A percentile compares a stretch with the other conserved stretches of the same genome.
Evolutionary conservation across 1,140 invertebrate genomes (phyloP).

Genomic region (Phenacoccus solenopsis): DNA sequence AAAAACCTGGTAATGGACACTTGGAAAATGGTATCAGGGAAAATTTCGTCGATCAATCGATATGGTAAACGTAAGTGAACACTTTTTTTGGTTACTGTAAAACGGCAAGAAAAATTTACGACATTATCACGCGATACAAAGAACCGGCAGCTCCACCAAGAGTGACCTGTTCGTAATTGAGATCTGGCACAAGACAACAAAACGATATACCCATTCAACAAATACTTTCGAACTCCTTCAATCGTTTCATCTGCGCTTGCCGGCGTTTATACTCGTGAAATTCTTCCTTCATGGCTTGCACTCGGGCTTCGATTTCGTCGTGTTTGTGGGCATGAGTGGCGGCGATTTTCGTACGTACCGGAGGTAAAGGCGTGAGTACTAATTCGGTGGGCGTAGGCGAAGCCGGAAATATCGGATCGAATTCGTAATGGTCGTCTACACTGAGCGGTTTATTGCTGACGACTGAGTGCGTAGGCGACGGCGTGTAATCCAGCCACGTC

Average conservation of each 20-base stretch:
- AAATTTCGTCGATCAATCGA: too few species aligned
- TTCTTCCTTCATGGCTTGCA: slow-evolving; percentile 89
- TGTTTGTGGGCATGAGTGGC: slow-evolving; percentile 37
- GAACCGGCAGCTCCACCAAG: too few species aligned
- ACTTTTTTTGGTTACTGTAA: too few species aligned
- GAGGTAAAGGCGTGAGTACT: slow-evolving; percentile 28
- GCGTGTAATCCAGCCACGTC: slow-evolving; percentile 25
- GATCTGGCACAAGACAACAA: too few species aligned
- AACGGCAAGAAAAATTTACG: too few species aligned
- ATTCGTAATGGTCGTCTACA: slow-evolving; percentile 91
- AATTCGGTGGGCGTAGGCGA: slow-evolving; percentile 59
- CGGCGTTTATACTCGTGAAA: slow-evolving; percentile 83
- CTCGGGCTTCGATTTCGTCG: slow-evolving; percentile 75
- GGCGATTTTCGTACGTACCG: slow-evolving; percentile 31
- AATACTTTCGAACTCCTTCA: slow-evolving; percentile 53
- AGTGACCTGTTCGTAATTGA: too few species aligned
- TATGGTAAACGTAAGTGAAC: too few species aligned
- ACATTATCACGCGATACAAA: too few species aligned
- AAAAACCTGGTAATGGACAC: too few species aligned
- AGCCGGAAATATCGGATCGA: slow-evolving; percentile 62
- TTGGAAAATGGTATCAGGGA: too few species aligned
- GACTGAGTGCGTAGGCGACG: slow-evolving; percentile 39
- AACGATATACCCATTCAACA: slow-evolving; percentile 47
- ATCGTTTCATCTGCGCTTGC: slow-evolving; percentile 45
- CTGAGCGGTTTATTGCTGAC: slow-evolving; percentile 43